Percentiles rank a stretch among this genome's conserved stretches.
Evolutionary conservation across 2,113 vertebrate species (phyloP).

Genomic region (Aspidoscelis tigris): DNA sequence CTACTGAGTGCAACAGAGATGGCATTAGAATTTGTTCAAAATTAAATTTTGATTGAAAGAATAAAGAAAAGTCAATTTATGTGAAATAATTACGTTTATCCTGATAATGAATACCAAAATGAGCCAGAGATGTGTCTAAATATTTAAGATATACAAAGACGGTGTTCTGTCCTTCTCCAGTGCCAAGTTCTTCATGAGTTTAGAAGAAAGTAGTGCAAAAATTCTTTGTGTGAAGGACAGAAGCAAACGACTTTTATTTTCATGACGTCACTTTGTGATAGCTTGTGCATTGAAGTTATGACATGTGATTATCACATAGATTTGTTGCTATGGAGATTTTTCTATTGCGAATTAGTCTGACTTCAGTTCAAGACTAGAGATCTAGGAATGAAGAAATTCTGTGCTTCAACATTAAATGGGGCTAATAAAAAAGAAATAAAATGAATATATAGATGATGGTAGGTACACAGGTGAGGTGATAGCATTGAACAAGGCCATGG

Average conservation of each 20-base stretch:
- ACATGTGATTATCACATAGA: constrained; percentile 1
- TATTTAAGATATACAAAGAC: background rate
- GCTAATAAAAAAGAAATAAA: background rate
- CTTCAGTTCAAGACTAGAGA: constrained; percentile 13
- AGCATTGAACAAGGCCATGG: too few relatives aligned
- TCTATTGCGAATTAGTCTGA: constrained; percentile 19
- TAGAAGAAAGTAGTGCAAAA: background rate
- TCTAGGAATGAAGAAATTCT: background rate
- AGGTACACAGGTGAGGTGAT: too few relatives aligned
- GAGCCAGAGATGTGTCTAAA: background rate
- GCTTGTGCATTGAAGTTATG: background rate
- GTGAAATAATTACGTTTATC: too few relatives aligned
- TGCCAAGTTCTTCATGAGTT: background rate
- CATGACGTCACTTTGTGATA: constrained; percentile 12
- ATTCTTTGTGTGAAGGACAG: background rate
- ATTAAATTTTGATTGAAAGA: too few relatives aligned
- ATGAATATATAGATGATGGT: too few relatives aligned
- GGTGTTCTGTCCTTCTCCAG: background rate
- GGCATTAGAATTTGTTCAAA: too few relatives aligned
- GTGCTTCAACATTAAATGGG: constrained; percentile 7
- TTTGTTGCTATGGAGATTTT: constrained; percentile 34
- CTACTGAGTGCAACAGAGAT: too few relatives aligned
- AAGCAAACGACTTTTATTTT: background rate
- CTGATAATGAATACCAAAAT: background rate
- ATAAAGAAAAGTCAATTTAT: too few relatives aligned